phyloP scores from a whole-genome alignment of 2,888 invertebrate genomes.

The Drosophila paracracens region DNA sequence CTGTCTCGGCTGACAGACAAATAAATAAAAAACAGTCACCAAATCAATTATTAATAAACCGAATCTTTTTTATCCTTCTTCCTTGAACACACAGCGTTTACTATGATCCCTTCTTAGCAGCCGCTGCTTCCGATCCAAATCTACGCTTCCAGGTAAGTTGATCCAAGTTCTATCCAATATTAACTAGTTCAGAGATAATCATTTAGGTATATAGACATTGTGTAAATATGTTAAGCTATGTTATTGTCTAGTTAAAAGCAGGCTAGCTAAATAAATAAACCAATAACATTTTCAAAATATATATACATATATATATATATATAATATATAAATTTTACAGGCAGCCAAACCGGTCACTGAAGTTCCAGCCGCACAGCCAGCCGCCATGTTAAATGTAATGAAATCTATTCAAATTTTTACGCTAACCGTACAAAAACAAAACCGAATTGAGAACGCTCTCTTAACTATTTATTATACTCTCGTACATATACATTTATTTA shows the following conservation, averaged over 20 bases:
- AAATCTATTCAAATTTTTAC: constrained; percentile 75
- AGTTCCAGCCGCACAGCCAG: constrained; percentile 87
- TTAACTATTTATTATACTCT: constrained; percentile 49
- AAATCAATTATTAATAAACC: constrained; percentile 55
- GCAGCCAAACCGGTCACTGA: constrained; percentile 90
- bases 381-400: constrained; percentile 85
- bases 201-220: constrained; percentile 35
- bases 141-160: constrained; percentile 94
- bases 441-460: constrained; percentile 56
- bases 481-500: constrained; percentile 42
- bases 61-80: constrained; percentile 37
- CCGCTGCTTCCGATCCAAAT: constrained; percentile 93
- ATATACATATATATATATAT: constrained; percentile 57
- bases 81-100: constrained; percentile 89
- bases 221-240: constrained; percentile 42
- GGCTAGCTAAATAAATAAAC: constrained; percentile 41
- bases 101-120: constrained; percentile 98
- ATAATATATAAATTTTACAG: constrained; percentile 87
- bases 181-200: constrained; percentile 26
- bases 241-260: constrained; percentile 29
- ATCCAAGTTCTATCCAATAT: neutral
- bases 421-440: constrained; percentile 59
- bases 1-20: constrained; percentile 33
- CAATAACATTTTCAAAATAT: constrained; percentile 59
- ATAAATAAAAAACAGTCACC: neutral